These are phyloP conservation scores for Ellobium chinense DNA, from an alignment of 2,888 invertebrate genomes.

Conservation along the genomic window DNA sequence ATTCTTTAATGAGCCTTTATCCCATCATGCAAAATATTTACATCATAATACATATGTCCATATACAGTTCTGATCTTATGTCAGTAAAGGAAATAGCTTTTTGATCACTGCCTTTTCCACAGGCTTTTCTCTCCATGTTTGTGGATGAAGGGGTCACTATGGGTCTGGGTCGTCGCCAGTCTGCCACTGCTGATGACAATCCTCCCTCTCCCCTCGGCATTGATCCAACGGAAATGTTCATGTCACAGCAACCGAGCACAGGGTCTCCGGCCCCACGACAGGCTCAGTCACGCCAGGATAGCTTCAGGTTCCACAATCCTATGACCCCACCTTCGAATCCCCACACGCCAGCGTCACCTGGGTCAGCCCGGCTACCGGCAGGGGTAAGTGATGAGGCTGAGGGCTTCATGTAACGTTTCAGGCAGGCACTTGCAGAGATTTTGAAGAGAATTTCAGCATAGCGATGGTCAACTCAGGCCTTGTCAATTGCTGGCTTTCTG, in stretches of 20 bases:
- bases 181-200: conserved; percentile 96
- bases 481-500: too few species aligned
- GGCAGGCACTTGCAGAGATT: too few species aligned
- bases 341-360: conserved; percentile 90
- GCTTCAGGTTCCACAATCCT: conserved; percentile 85
- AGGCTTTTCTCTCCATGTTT: conserved; percentile 94
- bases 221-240: conserved; percentile 82
- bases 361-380: conserved; percentile 60
- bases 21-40: too few species aligned
- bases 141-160: conserved; percentile 90
- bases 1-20: too few species aligned
- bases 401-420: too few species aligned
- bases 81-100: too few species aligned
- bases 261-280: conserved; percentile 50
- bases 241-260: conserved; percentile 65
- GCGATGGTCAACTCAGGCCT: too few species aligned
- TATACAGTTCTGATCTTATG: too few species aligned
- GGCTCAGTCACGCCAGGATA: conserved; percentile 82
- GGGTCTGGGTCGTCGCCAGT: conserved; percentile 86
- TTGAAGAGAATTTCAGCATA: too few species aligned
- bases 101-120: conserved; percentile 49
- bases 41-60: too few species aligned
- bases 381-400: too few species aligned
- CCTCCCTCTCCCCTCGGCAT: conserved; percentile 95
- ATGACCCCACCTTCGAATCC: conserved; percentile 92